A percentile compares a stretch with the other conserved stretches of the same genome.
phyloP scores from a whole-genome alignment of 2,113 vertebrate species.

The Myotis brandtii region DNA sequence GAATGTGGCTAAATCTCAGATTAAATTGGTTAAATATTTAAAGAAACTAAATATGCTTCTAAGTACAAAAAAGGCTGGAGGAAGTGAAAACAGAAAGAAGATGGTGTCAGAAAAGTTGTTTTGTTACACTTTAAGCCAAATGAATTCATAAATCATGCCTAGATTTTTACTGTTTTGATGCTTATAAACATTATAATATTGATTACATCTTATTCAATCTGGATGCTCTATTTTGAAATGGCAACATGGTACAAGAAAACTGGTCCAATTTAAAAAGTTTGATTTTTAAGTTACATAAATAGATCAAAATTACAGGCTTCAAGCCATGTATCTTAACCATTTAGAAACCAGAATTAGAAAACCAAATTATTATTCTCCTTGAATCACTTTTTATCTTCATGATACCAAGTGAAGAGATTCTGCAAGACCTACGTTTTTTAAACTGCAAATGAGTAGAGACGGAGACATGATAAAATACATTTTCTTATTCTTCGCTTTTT shows the following conservation, averaged over 20 bases:
- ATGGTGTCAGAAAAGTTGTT: not conserved
- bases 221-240: not conserved
- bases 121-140: conserved; percentile 20
- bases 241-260: not conserved
- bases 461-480: not conserved
- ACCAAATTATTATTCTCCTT: not conserved
- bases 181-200: not conserved
- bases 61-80: not conserved
- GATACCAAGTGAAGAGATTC: not conserved
- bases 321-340: not conserved
- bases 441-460: conserved; percentile 19
- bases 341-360: conserved; percentile 10
- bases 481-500: not conserved
- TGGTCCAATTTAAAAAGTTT: not conserved
- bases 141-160: not conserved
- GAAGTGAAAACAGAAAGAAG: not conserved
- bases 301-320: not conserved
- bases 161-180: not conserved
- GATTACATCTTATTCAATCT: not conserved
- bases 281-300: not conserved
- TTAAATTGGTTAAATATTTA: conserved; percentile 10
- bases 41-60: not conserved
- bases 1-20: not conserved
- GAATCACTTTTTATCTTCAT: not conserved
- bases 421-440: not conserved